Evolutionary conservation across 2,113 vertebrate species (phyloP).

Genomic region (Progne subis): DNA sequence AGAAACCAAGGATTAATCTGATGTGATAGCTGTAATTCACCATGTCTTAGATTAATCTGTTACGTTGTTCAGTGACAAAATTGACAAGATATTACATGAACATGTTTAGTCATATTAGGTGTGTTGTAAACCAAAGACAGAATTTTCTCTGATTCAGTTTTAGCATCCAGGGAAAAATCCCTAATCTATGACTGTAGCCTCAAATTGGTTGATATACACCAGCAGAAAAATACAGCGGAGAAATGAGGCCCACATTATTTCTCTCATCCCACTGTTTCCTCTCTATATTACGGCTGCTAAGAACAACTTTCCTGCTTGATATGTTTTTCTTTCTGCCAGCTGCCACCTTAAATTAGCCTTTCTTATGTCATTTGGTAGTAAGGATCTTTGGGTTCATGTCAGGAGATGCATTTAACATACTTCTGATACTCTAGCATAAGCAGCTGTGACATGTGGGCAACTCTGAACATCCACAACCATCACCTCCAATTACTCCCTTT

Average conservation of each 20-base stretch:
- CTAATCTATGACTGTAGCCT: not conserved
- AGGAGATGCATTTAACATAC: conserved; percentile 27
- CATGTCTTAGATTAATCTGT: not conserved
- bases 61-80: not conserved
- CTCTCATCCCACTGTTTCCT: not conserved
- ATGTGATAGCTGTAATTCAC: not conserved
- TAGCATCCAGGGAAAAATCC: not conserved
- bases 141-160: not conserved
- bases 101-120: not conserved
- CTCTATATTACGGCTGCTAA: not conserved
- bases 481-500: conserved; percentile 58
- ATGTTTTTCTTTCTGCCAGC: conserved; percentile 14
- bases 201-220: not conserved
- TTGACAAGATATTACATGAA: not conserved
- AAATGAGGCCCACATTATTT: not conserved
- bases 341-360: conserved; percentile 30
- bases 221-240: not conserved
- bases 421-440: conserved; percentile 27
- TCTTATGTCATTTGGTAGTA: not conserved
- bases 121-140: not conserved
- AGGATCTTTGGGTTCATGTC: not conserved
- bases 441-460: conserved; percentile 26
- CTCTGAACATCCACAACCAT: conserved; percentile 57
- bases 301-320: not conserved
- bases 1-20: not conserved